Conservation (phyloP, 2,113 vertebrate species). For the Nicator chloris region DNA sequence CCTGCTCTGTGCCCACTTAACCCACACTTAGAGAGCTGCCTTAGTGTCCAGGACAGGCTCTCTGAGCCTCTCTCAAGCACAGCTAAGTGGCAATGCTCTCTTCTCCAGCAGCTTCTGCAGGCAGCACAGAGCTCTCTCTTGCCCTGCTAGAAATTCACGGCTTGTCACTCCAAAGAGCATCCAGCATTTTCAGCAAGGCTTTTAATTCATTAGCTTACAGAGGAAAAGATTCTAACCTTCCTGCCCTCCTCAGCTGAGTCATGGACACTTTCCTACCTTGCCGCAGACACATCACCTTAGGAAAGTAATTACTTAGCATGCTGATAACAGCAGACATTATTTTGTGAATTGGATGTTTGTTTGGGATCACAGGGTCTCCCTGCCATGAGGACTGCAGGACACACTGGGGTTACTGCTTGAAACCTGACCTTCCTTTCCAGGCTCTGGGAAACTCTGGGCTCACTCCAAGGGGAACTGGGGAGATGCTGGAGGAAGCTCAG, state of each 20-base stretch:
- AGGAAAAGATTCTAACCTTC: slow-evolving; percentile 34
- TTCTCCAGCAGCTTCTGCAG: not conserved
- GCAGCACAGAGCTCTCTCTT: not conserved
- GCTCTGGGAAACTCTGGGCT: not conserved
- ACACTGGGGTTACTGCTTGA: not conserved
- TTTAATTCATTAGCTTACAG: slow-evolving; percentile 25
- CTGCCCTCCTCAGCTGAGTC: slow-evolving; percentile 38
- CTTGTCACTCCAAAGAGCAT: not conserved
- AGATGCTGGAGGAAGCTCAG: not conserved
- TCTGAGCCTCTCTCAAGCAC: not conserved
- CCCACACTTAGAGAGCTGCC: not conserved
- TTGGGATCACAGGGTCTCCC: not conserved
- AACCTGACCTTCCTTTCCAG: not conserved
- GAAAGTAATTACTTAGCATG: not conserved
- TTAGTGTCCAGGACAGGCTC: not conserved
- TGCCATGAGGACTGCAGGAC: not conserved
- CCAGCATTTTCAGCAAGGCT: slow-evolving; percentile 32
- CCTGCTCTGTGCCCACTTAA: slow-evolving; percentile 9
- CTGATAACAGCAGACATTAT: not conserved
- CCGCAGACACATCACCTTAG: not conserved
- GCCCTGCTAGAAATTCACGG: slow-evolving; percentile 8
- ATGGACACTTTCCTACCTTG: not conserved
- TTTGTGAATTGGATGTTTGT: not conserved
- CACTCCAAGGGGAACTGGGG: not conserved
- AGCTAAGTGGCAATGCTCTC: not conserved